phyloP scores from a whole-genome alignment of 2,113 vertebrate genomes.

The Eulacestoma nigropectus region DNA sequence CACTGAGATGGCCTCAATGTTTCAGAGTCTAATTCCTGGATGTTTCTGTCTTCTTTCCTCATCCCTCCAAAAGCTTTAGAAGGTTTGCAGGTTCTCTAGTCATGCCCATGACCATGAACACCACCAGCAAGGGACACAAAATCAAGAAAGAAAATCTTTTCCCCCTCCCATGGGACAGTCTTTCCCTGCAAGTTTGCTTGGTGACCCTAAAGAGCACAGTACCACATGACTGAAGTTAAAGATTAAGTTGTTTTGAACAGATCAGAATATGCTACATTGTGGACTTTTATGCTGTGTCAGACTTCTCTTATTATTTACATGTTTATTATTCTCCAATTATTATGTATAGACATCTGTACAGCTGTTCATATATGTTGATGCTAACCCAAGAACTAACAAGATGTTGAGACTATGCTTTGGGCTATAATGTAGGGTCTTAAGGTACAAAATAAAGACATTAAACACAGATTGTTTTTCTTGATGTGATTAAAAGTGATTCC shows the following conservation, averaged over 20 bases:
- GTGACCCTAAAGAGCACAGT: not conserved
- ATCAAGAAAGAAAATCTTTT: not conserved
- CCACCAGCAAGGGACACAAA: not conserved
- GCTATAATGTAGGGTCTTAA: not conserved
- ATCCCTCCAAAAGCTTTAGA: not conserved
- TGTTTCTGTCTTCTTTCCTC: not conserved
- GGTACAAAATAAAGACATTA: not conserved
- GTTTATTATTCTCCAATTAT: not conserved
- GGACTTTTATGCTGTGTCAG: not conserved
- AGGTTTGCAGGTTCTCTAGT: not conserved
- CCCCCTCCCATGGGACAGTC: not conserved
- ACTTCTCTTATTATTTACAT: not conserved
- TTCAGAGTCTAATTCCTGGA: not conserved
- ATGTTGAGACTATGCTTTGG: not conserved
- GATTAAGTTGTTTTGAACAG: not conserved
- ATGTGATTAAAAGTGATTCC: not conserved
- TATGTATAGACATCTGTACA: not conserved
- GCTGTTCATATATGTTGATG: not conserved
- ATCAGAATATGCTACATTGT: not conserved
- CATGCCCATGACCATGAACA: accelerated
- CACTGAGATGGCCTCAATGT: not conserved
- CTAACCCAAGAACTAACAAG: not conserved
- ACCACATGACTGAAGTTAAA: accelerated
- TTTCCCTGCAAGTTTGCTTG: not conserved
- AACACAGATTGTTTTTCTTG: not conserved